Evolutionary conservation across 53 echinoderm and acorn worm genomes (phyloP), one percentile per base, ranked within the genome.

Genomic region (Actinopyga echinites): DNA sequence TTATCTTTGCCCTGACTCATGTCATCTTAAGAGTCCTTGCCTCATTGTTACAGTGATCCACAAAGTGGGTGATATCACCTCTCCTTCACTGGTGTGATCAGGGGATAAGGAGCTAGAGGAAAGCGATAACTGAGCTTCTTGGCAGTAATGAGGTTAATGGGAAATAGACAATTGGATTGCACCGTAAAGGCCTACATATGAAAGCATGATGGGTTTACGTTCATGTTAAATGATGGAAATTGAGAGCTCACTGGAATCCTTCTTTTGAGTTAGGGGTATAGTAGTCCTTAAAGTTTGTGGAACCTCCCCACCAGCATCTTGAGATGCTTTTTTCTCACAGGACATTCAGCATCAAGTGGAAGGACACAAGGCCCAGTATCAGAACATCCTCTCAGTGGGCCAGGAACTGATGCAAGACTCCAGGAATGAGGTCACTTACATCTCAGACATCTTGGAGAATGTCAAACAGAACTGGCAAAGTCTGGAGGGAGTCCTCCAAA

Each of bases 361-460:
- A 36, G 92, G 86, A 42, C 90, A 85, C 74, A 87, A 87, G 71
- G 92, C 92, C 6, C 91, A 86, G 69, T 99, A 85, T 54, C 92
- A 99, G 79, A 84, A 89, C 64, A 99, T 99, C 85, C 90, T 90
- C 71, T 86, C 92, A 62, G 58, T 99, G 13, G 90, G 94, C 55
- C 90, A 90, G 58, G 95, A 95, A 54, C 91, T 99, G 24, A 31
- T 92, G 58, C 83, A 91, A 71, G 95, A 95, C 65, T 64, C 91
- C 32, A 86, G 90, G 35, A 91, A 90, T 58, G 99, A 99, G 80
- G 92, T 92, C 26, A 92, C 92, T 71, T 92, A 92, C 87, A 87
- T 99, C 37, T 88, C 94, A 1, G 99, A 99, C 74, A 92, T 95
- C 79, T 36, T 89, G 74, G 94, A 92, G 65, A 99, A 99, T 56